Percentiles rank a stretch among this genome's conserved stretches.
phyloP scores from a whole-genome alignment of 2,113 vertebrate genomes.

The Microtus richardsoni region DNA sequence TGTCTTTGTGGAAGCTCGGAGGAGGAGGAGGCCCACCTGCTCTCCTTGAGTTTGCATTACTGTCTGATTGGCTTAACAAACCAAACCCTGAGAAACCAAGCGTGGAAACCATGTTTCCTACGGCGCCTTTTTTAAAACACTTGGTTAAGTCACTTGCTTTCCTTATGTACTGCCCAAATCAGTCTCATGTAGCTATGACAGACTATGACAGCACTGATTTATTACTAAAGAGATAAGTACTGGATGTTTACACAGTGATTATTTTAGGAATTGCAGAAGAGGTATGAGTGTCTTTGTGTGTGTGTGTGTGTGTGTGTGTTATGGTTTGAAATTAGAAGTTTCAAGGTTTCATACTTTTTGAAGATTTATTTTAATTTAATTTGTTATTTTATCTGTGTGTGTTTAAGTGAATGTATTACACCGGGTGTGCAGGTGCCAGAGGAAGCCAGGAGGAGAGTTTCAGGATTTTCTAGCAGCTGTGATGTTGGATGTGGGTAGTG shows the following conservation, averaged over 20 bases:
- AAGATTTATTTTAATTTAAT: neutral
- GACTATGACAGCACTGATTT: neutral
- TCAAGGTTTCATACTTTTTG: neutral
- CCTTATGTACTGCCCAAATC: neutral
- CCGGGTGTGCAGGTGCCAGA: neutral
- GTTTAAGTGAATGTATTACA: neutral
- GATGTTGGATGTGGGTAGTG: neutral
- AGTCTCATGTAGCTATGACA: neutral
- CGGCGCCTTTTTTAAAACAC: conserved; percentile 22
- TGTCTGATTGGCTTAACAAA: conserved; percentile 36
- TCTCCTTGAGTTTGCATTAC: neutral
- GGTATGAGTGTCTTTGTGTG: neutral
- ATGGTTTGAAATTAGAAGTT: conserved; percentile 25
- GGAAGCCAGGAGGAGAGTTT: neutral
- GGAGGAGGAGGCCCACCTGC: neutral
- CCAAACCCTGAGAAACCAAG: conserved; percentile 4
- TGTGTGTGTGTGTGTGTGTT: neutral
- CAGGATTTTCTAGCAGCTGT: too few relatives aligned
- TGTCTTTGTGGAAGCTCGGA: neutral
- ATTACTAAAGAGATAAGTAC: conserved; percentile 6
- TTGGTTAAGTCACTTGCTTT: neutral
- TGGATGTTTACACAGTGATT: neutral
- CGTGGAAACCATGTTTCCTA: conserved; percentile 9
- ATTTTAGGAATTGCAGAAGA: conserved; percentile 23
- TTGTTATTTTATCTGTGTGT: neutral